Percentiles rank a stretch among this genome's conserved stretches.
phyloP scores from a whole-genome alignment of 53 echinoderm and acorn worm genomes.

The Henricia sp. region DNA sequence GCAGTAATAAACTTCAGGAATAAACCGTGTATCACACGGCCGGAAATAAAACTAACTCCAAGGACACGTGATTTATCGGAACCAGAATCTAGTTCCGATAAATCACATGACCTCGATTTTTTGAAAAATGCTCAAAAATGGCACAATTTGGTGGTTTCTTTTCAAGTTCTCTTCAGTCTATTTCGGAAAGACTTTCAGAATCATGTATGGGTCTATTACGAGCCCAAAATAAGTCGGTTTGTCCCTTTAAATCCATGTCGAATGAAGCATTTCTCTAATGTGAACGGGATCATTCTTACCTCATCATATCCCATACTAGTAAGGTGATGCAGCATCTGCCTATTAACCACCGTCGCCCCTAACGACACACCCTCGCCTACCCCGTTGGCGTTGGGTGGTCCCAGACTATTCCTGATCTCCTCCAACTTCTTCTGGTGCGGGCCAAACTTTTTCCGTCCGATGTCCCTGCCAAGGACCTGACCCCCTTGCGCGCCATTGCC shows the following conservation, averaged over 20 bases:
- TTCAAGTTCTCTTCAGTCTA: too few relatives aligned
- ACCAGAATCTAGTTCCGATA: too few relatives aligned
- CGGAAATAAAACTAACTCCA: too few relatives aligned
- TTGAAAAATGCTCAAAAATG: too few relatives aligned
- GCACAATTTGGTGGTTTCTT: too few relatives aligned
- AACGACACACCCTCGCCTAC: not conserved
- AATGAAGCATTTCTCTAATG: not conserved
- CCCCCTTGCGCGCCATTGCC: conserved; percentile 36
- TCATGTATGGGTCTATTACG: too few relatives aligned
- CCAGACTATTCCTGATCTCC: conserved; percentile 74
- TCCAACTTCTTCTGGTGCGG: conserved; percentile 71
- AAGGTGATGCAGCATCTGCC: conserved; percentile 49
- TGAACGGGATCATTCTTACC: conserved; percentile 18
- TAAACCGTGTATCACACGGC: too few relatives aligned
- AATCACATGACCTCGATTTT: too few relatives aligned
- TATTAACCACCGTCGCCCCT: conserved; percentile 10
- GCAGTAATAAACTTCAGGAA: too few relatives aligned
- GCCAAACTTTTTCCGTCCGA: conserved; percentile 43
- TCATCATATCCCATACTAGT: conserved; percentile 46
- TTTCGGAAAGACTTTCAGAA: too few relatives aligned
- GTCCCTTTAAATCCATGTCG: not conserved
- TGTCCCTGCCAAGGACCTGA: conserved; percentile 13
- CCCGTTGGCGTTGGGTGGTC: conserved; percentile 6
- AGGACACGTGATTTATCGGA: too few relatives aligned
- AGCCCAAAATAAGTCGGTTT: not conserved